Base-by-base conservation (phyloP, 1,140 invertebrate genomes). In the Hydropsyche tenuis region DNA sequence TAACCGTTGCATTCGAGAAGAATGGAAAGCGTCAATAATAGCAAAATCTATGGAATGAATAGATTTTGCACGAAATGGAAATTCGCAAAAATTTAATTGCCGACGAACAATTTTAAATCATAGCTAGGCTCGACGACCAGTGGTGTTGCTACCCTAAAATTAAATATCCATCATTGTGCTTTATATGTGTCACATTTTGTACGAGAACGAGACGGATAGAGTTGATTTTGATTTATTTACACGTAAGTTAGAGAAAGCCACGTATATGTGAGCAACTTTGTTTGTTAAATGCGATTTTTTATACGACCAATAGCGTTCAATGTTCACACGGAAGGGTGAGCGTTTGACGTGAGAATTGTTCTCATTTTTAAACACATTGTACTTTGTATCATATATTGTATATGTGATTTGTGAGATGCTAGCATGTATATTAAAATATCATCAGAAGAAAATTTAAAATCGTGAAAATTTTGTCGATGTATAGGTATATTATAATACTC, bases 191-290 rank as follows among this genome's bases (percentile, higher is more conserved):
- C 73, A 69, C 65, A 62, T 69, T 69, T 37, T 60, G 60, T 74
- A 66, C 73, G 53, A 46, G 70, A 74, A 71, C 60, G 75, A 71
- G 70, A 77, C 53, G 69, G 75, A 76, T 74, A 76, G 73, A 63
- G 42, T 73, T 63, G 69, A 77, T 77, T 77, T 77, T 73, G 73
- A 69, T 71, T 72, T 64, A 74, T 74, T 63, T 53, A n/a, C 46
- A 53, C 27, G 43, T 45, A 27, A 18, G 75, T 53, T 73, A 76
- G 75, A 76, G 60, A 45, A 69, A 73, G 75, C 70, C 72, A 53
- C 7, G 25, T 23, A 74, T 76, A 76, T 23, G 25, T 68, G 56
- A 43, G 1, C n/a, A 30, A 18, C 1, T 30, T 7, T 51, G 27
- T 70, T 70, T 70, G 48, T 70, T 74, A 69, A 37, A 72, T 77